Evolutionary conservation across 1,140 invertebrate species (phyloP), one percentile per base, ranked within the genome.

Genomic region (Trinorchestia longiramus): DNA sequence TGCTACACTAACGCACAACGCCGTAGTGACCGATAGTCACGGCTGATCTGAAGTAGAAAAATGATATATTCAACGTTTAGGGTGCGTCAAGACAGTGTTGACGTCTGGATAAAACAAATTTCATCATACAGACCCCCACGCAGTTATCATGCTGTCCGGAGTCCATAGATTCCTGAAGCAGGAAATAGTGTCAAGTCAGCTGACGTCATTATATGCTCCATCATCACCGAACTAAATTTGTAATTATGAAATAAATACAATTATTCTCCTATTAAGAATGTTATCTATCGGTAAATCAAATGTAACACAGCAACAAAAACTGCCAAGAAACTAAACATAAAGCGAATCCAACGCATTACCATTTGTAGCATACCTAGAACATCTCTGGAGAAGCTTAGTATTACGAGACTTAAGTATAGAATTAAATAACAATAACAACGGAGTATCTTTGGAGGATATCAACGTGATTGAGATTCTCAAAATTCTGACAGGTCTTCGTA

Each of bases 391-490:
- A 77, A 77, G 62, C 62, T 77, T 77, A 77, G 62, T 11, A 77
- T 77, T 77, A 77, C 1, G 62, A 77, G 11, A 77, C 62, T 77
- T 77, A 77, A 77, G 11, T 36, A 45, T 94, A 94, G 43, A 94
- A 94, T 44, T 94, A 47, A 45, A 94, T 94, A 94, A 94, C 43
- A 94, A 94, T 94, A 94, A 94, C 92, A 94, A 94, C 43, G 40
- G 44, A 94, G 92, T 44, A 94, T 94, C 92, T 94, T 94, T 94
- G 92, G 92, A 94, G 92, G 44, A 90, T 90, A 90, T 90, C 88
- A 94, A 94, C 0, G 44, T 45, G 40, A 94, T 94, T 42, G 92
- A 94, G 43, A 47, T 47, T 94, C 92, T 47, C 43, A 47, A 94
- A 43, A 45, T 3, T 45, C 92, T n/a, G 40, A 47, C 92, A 94